Base-by-base conservation (phyloP, 2,888 invertebrate genomes). In the Eucera pruinosa region DNA sequence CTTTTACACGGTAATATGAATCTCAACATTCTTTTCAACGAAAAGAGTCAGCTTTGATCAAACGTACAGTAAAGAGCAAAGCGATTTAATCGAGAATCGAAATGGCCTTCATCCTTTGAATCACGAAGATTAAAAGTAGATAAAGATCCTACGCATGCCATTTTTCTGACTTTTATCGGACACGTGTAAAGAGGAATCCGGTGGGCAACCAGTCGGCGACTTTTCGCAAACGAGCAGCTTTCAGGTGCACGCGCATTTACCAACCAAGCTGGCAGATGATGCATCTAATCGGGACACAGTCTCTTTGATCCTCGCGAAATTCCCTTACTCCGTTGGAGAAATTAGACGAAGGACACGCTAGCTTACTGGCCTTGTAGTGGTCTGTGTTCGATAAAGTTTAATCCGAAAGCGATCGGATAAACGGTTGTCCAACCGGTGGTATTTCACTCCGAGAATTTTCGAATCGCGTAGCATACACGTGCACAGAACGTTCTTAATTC, bases 321-420 rank as follows among this genome's bases (percentile, higher is more conserved):
- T 68, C 61, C 47, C 5, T 33, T 33, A n/a, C 23, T 47, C 20
- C 30, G 45, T 20, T 13, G 27, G 13, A 18, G 25, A 45, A n/a
- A 60, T 60, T 60, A 13, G 27, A 60, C 18, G 43, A 18, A 27
- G 27, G 41, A 18, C 43, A 13, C 43, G 27, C 58, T n/a, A n/a
- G 23, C 11, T 15, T 11, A 6, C 27, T n/a, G n/a, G n/a, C n/a
- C n/a, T n/a, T n/a, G n/a, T n/a, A n/a, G n/a, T 70, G 80, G 78
- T 78, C 78, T 66, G 66, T 69, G 67, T 61, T 67, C 80, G 84
- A 83, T 83, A 71, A 84, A 82, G 81, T 84, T 75, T 82, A 85
- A 86, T 87, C 84, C 78, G 82, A 78, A 80, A 84, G 76, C 78
- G 79, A 83, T 86, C 84, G 68, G 64, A 58, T 47, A 36, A 33